Evolutionary conservation across 1,140 invertebrate species (phyloP), one percentile per base, ranked within the genome.

Genomic region (Campodea augens): DNA sequence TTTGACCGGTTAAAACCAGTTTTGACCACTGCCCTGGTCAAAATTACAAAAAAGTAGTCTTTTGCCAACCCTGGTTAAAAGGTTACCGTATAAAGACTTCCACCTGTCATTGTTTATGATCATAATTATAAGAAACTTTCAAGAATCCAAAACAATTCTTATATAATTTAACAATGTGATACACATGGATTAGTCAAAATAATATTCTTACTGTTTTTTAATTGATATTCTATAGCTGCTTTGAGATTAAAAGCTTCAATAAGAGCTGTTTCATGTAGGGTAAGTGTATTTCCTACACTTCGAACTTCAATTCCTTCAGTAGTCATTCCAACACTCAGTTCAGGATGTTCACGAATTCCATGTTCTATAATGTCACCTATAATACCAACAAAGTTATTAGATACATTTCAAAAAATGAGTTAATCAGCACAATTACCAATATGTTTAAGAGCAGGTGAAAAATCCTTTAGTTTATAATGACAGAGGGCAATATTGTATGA

Each of bases 161-260:
- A 41, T 13, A 0, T 19, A 41, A 21, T 5, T 19, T 20, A n/a
- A n/a, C n/a, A n/a, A n/a, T n/a, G n/a, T n/a, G n/a, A n/a, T n/a
- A n/a, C n/a, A n/a, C n/a, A n/a, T n/a, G n/a, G n/a, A n/a, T n/a
- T n/a, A n/a, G n/a, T n/a, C n/a, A n/a, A 40, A 27, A 49, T n/a
- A n/a, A n/a, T n/a, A n/a, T n/a, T n/a, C 61, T 73, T 71, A 82
- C 84, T 72, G 62, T 98, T 96, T 67, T 93, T 93, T 20, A 92
- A 68, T 59, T 96, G 86, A 65, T 91, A 98, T 65, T 98, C 92
- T 52, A 98, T 92, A 2, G 95, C 95, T 15, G 92, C 92, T 69
- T 97, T 98, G 0, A 99, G 69, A 67, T 98, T 99, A 56, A 98
- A 96, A 0, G 95, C 92, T 67, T 99, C 95, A 13, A 97, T 89